Conservation (phyloP, 2,888 invertebrate genomes). For the Xanthia icteritia region DNA sequence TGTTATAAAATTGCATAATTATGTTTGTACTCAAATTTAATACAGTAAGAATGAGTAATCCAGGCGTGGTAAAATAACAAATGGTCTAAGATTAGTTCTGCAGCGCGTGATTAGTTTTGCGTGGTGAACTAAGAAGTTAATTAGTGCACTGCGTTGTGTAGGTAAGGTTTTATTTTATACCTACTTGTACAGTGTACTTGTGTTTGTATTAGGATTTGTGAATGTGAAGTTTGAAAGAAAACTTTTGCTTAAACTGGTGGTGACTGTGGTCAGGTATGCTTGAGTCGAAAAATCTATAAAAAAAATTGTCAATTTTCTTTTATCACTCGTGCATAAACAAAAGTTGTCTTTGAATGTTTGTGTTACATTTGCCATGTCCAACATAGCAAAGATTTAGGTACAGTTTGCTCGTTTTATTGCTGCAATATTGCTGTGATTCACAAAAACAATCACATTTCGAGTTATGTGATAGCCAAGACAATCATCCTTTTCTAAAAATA, state of each 20-base stretch:
- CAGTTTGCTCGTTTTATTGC: background rate
- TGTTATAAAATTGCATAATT: too few relatives aligned
- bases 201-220: background rate
- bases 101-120: slow-evolving; percentile 35
- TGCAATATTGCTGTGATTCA: background rate
- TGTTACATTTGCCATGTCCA: background rate
- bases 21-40: background rate
- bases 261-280: background rate
- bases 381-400: background rate
- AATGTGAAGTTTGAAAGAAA: background rate
- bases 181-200: background rate
- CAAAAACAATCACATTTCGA: background rate
- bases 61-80: slow-evolving; percentile 39
- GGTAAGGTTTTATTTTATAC: background rate
- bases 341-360: background rate
- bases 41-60: slow-evolving; percentile 4
- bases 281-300: background rate
- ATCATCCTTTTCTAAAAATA: slow-evolving; percentile 2
- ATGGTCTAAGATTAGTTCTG: slow-evolving; percentile 33
- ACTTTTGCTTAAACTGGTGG: too few relatives aligned
- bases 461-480: background rate
- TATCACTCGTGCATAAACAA: too few relatives aligned
- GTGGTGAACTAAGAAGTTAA: slow-evolving; percentile 26
- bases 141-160: slow-evolving; percentile 19
- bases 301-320: too few relatives aligned